Conservation (phyloP, 2,113 vertebrate genomes). For the Mesocricetus auratus region DNA sequence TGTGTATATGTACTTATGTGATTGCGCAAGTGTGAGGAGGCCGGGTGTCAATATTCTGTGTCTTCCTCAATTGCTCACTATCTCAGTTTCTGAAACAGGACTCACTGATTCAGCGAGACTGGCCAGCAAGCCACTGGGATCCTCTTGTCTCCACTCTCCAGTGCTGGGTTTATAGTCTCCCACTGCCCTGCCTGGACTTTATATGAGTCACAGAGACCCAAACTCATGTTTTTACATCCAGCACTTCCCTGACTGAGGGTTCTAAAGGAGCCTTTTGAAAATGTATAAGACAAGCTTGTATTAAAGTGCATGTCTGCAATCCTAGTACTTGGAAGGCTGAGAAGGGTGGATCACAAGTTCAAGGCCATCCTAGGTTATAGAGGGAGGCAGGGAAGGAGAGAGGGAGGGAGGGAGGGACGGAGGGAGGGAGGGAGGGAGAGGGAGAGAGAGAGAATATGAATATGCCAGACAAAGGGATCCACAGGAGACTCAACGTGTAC, state of each 20-base stretch:
- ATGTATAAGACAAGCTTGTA: not conserved
- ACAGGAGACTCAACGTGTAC: not conserved
- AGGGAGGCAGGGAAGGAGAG: not conserved
- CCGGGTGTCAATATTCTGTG: not conserved
- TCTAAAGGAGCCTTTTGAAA: constrained; percentile 36
- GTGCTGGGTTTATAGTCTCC: not conserved
- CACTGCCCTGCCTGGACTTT: not conserved
- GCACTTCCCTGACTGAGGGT: not conserved
- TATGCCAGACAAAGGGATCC: not conserved
- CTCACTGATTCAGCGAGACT: not conserved
- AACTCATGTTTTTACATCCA: not conserved
- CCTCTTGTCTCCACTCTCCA: not conserved
- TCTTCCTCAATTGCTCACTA: not conserved
- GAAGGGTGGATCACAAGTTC: not conserved
- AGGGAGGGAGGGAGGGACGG: not conserved
- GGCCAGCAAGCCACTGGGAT: not conserved
- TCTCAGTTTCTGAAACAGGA: not conserved
- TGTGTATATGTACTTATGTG: not conserved
- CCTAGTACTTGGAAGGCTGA: not conserved
- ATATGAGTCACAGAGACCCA: not conserved
- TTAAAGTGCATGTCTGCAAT: not conserved
- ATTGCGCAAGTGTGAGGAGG: not conserved
- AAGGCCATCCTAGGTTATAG: not conserved
- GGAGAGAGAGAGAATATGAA: not conserved
- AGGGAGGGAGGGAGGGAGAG: not conserved